These are phyloP conservation scores for Chamaea fasciata DNA, from an alignment of 2,113 vertebrate species.

Conservation along the genomic window DNA sequence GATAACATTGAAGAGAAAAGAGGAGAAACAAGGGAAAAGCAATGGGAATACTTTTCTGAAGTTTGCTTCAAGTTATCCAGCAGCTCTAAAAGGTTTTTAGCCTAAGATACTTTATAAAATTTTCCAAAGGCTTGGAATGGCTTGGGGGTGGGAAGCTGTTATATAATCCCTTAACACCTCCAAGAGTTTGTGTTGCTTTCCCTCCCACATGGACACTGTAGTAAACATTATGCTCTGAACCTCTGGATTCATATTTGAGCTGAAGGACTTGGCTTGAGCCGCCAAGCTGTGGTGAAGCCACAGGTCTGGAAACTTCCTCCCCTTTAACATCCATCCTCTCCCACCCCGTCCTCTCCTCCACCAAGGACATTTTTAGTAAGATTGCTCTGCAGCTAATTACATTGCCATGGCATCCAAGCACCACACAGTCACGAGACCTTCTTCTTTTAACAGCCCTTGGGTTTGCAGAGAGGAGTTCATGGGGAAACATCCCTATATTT, in stretches of 20 bases:
- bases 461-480: neutral
- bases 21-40: neutral
- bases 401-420: constrained; percentile 57
- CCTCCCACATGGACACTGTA: rapidly evolving
- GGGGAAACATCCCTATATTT: neutral
- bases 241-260: neutral
- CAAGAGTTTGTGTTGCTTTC: neutral
- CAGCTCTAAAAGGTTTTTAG: neutral
- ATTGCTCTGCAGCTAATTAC: constrained; percentile 37
- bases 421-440: constrained; percentile 45
- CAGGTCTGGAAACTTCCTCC: neutral
- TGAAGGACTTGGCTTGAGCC: neutral
- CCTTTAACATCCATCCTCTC: neutral
- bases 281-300: neutral
- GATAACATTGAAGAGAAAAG: neutral
- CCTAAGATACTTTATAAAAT: neutral
- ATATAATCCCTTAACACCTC: neutral
- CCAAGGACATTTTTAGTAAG: constrained; percentile 56
- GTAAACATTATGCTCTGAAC: neutral
- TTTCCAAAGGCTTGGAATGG: neutral
- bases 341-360: constrained; percentile 2
- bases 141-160: constrained; percentile 13
- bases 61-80: neutral
- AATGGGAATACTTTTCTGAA: neutral
- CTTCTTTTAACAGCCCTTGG: constrained; percentile 35